Evolutionary conservation across 2,113 vertebrate genomes (phyloP).

Genomic region (Mionectes macconnelli): DNA sequence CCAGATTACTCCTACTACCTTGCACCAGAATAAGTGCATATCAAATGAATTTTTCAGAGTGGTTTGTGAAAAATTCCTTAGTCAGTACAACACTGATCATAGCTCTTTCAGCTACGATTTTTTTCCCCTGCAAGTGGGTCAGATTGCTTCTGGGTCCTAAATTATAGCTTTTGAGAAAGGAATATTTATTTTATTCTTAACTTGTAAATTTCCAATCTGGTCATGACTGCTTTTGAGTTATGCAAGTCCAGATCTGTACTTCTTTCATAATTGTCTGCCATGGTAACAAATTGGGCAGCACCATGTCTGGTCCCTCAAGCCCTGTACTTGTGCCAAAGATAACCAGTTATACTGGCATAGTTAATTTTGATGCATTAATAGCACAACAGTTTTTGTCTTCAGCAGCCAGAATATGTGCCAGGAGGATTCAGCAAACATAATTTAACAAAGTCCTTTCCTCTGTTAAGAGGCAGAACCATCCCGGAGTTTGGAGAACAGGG

Average conservation of each 20-base stretch:
- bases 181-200: background rate
- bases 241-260: constrained; percentile 50
- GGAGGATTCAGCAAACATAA: background rate
- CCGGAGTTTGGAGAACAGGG: background rate
- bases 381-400: constrained; percentile 16
- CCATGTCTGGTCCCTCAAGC: constrained; percentile 45
- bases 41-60: background rate
- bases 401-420: background rate
- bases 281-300: background rate
- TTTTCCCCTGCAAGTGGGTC: background rate
- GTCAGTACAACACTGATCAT: background rate
- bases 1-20: background rate
- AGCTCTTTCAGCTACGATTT: background rate
- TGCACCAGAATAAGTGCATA: background rate
- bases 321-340: constrained; percentile 41
- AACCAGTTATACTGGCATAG: constrained; percentile 53
- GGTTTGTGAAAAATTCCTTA: background rate
- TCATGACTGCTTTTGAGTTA: background rate
- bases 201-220: constrained; percentile 15
- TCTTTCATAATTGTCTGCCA: constrained; percentile 30
- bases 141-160: background rate
- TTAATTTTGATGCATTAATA: constrained; percentile 50
- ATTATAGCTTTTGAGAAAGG: background rate
- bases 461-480: background rate
- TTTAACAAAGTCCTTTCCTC: background rate